phyloP scores from a whole-genome alignment of 2,797 vertebrate genomes.

The Rhinoraja longicauda region DNA sequence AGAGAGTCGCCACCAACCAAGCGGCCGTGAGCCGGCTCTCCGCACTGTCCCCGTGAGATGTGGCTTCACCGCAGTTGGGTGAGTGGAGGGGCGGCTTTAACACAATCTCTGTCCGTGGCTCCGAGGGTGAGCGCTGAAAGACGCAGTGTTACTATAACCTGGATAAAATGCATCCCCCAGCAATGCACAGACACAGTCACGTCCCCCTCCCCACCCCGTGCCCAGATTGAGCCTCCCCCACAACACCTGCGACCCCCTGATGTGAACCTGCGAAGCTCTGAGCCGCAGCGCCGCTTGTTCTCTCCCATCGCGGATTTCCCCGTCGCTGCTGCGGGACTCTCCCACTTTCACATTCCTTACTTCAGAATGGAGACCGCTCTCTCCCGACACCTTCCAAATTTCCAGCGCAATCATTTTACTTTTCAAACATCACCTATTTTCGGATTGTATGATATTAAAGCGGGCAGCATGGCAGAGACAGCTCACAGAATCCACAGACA shows the following conservation, averaged over 20 bases:
- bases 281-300: not conserved
- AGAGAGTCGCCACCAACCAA: not conserved
- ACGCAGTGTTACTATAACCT: not conserved
- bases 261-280: not conserved
- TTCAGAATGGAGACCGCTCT: not conserved
- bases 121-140: not conserved
- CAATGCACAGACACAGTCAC: not conserved
- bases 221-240: not conserved
- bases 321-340: not conserved
- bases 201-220: too few relatives aligned
- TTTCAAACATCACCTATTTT: not conserved
- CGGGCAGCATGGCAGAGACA: not conserved
- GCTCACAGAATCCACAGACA: not conserved
- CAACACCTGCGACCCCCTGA: not conserved
- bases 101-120: not conserved
- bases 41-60: not conserved
- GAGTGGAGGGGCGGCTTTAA: not conserved
- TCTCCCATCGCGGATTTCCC: not conserved
- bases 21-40: not conserved
- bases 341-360: not conserved
- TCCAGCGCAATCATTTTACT: not conserved
- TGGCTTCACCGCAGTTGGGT: not conserved
- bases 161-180: not conserved
- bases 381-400: not conserved
- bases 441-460: not conserved